phyloP scores from a whole-genome alignment of 2,888 invertebrate species.

The Dicroscelio sp. region DNA sequence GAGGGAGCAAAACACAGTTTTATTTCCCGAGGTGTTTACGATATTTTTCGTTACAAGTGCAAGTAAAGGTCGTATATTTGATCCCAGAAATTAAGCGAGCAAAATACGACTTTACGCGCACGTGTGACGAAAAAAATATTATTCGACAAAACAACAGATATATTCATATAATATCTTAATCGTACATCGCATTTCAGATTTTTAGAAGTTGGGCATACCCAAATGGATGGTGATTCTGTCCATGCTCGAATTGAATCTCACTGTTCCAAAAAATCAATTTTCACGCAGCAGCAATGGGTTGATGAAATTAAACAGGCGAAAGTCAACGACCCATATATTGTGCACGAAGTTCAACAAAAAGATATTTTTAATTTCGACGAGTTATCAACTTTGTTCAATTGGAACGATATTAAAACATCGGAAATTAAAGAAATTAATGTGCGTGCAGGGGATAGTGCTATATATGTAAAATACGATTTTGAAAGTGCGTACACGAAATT shows the following conservation, averaged over 20 bases:
- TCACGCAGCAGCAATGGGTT: background rate
- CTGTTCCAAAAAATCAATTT: background rate
- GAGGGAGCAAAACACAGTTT: too few species aligned
- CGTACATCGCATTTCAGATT: too few species aligned
- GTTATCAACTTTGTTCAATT: background rate
- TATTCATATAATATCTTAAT: too few species aligned
- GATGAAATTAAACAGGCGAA: background rate
- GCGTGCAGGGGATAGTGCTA: background rate
- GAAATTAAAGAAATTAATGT: background rate
- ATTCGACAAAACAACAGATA: too few species aligned
- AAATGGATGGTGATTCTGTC: background rate
- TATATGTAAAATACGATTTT: background rate
- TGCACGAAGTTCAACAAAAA: background rate
- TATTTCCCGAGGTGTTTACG: too few species aligned
- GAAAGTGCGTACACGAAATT: background rate
- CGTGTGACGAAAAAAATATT: too few species aligned
- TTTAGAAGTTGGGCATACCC: constrained; percentile 1
- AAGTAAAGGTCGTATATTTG: too few species aligned
- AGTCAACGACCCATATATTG: background rate
- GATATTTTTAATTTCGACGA: background rate
- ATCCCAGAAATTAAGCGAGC: too few species aligned
- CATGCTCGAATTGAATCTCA: constrained; percentile 14
- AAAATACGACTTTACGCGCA: too few species aligned
- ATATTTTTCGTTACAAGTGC: too few species aligned
- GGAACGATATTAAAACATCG: background rate